phyloP scores from a whole-genome alignment of 2,888 invertebrate species.

The Sminthurinus aureus region DNA sequence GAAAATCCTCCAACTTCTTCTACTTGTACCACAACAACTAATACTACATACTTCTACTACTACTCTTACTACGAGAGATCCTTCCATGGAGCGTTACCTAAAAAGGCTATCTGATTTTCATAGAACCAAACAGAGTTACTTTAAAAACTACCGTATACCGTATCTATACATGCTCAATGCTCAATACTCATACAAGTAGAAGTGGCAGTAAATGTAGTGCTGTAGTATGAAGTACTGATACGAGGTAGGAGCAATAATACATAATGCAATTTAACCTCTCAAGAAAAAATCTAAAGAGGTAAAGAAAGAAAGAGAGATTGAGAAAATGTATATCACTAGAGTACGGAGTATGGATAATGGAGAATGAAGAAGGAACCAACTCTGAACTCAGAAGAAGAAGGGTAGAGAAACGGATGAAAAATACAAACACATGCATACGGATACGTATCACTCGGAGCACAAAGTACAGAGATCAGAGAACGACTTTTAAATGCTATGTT shows the following conservation, averaged over 20 bases:
- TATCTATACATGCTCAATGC: no score
- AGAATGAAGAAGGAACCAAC: no score
- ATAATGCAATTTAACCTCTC: not conserved
- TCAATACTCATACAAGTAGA: no score
- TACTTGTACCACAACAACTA: not conserved
- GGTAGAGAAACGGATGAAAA: not conserved
- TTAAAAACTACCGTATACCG: constrained; percentile 9
- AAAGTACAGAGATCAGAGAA: not conserved
- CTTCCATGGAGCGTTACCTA: constrained; percentile 25
- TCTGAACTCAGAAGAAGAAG: not conserved
- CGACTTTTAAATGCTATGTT: not conserved
- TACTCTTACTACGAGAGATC: not conserved
- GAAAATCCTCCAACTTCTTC: no score
- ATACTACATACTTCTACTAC: no score
- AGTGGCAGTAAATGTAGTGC: no score
- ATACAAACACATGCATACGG: not conserved
- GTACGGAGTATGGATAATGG: no score
- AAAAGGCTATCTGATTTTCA: constrained; percentile 29
- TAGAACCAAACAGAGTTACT: constrained; percentile 28
- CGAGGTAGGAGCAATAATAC: not conserved
- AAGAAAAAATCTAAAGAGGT: no score
- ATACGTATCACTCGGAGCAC: no score
- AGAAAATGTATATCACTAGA: not conserved
- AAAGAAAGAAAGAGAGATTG: not conserved
- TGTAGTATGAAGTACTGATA: not conserved